Evolutionary conservation across 2,113 vertebrate genomes (phyloP).

Genomic region (Peromyscus polionotus): DNA sequence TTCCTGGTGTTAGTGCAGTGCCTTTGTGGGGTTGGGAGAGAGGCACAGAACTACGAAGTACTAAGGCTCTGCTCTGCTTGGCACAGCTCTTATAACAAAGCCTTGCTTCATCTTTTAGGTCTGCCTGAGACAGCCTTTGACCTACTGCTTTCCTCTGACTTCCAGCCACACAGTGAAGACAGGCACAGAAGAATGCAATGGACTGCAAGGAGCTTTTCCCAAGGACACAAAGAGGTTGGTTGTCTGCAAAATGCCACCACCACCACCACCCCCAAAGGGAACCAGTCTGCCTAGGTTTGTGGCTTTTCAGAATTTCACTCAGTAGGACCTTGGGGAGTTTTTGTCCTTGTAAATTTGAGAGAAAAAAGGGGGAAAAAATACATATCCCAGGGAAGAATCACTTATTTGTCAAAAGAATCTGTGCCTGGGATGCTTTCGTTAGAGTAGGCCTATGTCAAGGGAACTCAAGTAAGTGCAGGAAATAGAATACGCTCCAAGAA

Average conservation of each 20-base stretch:
- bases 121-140: neutral
- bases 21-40: neutral
- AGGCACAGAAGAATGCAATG: neutral
- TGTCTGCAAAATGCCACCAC: neutral
- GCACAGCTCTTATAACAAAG: neutral
- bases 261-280: neutral
- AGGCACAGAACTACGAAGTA: neutral
- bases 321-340: neutral
- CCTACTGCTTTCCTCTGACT: neutral
- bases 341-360: neutral
- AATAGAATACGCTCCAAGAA: neutral
- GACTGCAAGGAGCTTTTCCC: neutral
- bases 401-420: neutral
- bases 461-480: neutral
- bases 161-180: neutral
- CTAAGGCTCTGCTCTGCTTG: neutral
- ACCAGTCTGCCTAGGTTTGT: constrained; percentile 22
- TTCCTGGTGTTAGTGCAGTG: neutral
- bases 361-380: neutral
- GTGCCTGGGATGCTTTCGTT: neutral
- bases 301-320: constrained; percentile 36
- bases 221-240: neutral
- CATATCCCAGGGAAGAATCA: neutral
- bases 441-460: neutral
- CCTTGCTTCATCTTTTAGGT: neutral